Evolutionary conservation across 2,888 invertebrate genomes (phyloP).

Genomic region (Nomada ruficornis): DNA sequence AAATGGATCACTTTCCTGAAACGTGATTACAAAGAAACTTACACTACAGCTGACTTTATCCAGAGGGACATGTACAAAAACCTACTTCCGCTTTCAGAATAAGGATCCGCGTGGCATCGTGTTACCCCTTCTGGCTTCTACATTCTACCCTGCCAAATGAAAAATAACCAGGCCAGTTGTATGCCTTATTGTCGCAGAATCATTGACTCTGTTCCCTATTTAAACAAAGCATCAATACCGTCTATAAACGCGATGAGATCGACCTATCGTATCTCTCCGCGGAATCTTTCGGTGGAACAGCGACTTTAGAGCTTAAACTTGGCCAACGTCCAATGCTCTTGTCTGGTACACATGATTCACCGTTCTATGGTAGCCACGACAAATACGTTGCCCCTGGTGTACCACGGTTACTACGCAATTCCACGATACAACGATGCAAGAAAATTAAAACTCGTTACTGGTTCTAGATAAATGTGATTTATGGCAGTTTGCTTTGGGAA

Average conservation of each 20-base stretch:
- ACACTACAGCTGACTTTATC: neutral
- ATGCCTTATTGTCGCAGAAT: constrained; percentile 43
- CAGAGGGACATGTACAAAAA: neutral
- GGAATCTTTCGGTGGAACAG: constrained; percentile 34
- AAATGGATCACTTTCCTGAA: neutral
- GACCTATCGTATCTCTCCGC: constrained; percentile 40
- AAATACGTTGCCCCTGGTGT: neutral
- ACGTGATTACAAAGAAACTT: neutral
- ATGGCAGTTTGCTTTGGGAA: too few species aligned
- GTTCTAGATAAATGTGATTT: too few species aligned
- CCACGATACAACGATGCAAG: neutral
- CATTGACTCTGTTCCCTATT: constrained; percentile 49
- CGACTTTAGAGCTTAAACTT: constrained; percentile 36
- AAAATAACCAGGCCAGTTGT: neutral
- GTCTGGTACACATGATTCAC: constrained; percentile 22
- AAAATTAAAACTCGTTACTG: neutral
- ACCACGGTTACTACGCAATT: neutral
- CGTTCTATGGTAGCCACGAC: constrained; percentile 12
- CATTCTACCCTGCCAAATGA: neutral
- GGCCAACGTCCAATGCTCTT: constrained; percentile 33
- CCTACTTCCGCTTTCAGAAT: neutral
- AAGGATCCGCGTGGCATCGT: too few species aligned
- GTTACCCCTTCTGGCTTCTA: neutral
- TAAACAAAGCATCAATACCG: constrained; percentile 53
- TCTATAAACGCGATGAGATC: constrained; percentile 57